Conservation (phyloP, 2,113 vertebrate species). For the Cyprinodon variegatus region DNA sequence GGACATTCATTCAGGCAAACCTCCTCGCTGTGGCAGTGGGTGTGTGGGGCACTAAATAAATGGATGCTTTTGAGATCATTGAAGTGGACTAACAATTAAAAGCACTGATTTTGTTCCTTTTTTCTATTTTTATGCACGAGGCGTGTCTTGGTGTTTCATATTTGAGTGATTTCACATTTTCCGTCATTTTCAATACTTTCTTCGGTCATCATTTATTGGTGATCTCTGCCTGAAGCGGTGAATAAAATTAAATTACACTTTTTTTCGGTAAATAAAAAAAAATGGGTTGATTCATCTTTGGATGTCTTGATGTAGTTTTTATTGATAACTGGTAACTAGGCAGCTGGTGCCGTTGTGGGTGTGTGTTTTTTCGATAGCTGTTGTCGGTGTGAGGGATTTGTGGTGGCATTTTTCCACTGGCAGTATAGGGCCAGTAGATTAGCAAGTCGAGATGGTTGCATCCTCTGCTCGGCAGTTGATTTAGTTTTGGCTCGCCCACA, state of each 20-base stretch:
- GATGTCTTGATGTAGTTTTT: slow-evolving; percentile 15
- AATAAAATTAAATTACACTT: not conserved
- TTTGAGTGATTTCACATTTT: slow-evolving; percentile 28
- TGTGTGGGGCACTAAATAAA: slow-evolving; percentile 28
- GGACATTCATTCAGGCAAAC: slow-evolving; percentile 32
- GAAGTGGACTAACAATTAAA: slow-evolving; percentile 29
- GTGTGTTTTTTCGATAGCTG: slow-evolving; percentile 24
- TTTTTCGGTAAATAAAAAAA: not conserved
- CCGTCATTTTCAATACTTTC: slow-evolving; percentile 8
- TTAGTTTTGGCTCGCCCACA: slow-evolving; percentile 38
- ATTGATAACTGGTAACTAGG: slow-evolving; percentile 9
- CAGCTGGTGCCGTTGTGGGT: slow-evolving; percentile 14
- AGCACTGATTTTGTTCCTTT: slow-evolving; percentile 34
- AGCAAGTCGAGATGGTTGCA: slow-evolving; percentile 34
- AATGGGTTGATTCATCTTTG: not conserved
- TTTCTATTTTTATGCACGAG: slow-evolving; percentile 45
- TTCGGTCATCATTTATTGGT: slow-evolving; percentile 16
- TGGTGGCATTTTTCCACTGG: slow-evolving; percentile 65
- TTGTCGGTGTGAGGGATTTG: slow-evolving; percentile 52
- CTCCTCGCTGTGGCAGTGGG: slow-evolving; percentile 26
- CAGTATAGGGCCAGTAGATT: slow-evolving; percentile 12
- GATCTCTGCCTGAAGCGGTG: not conserved
- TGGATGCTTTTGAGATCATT: slow-evolving; percentile 16
- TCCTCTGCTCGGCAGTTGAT: slow-evolving; percentile 22
- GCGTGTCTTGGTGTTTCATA: slow-evolving; percentile 39